Evolutionary conservation across 2,113 vertebrate genomes (phyloP).

Genomic region (Cyanocitta stelleri): DNA sequence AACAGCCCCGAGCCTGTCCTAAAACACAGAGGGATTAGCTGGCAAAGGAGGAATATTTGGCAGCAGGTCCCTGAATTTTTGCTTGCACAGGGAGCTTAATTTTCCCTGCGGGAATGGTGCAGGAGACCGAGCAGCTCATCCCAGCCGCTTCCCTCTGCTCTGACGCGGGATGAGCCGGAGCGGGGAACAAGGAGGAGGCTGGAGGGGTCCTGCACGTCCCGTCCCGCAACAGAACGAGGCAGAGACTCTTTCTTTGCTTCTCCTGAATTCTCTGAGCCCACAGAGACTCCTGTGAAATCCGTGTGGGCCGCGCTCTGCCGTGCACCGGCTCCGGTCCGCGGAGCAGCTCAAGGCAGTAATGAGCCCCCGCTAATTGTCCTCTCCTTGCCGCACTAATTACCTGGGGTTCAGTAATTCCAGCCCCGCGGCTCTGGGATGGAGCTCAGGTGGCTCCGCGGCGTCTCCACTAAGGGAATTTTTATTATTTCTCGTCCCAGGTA

Average conservation of each 20-base stretch:
- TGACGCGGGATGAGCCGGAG: rapidly evolving
- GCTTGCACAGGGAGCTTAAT: background rate
- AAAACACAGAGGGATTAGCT: background rate
- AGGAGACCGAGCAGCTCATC: background rate
- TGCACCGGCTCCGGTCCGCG: background rate
- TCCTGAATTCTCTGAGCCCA: background rate
- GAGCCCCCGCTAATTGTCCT: background rate
- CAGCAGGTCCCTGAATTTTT: background rate
- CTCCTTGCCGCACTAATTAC: constrained; percentile 28
- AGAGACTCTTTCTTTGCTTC: rapidly evolving
- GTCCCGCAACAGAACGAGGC: rapidly evolving
- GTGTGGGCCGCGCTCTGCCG: background rate
- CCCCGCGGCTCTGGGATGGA: background rate
- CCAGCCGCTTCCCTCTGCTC: rapidly evolving
- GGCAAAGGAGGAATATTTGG: background rate
- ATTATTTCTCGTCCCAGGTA: background rate
- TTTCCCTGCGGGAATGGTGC: rapidly evolving
- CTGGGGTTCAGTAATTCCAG: background rate
- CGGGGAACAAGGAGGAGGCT: background rate
- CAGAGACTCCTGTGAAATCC: rapidly evolving
- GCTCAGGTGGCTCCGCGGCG: background rate
- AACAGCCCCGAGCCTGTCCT: background rate
- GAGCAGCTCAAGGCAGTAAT: background rate
- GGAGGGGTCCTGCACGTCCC: background rate
- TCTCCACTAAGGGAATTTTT: background rate